Conservation (phyloP, 2,113 vertebrate genomes). For the Seriola dumerili region DNA sequence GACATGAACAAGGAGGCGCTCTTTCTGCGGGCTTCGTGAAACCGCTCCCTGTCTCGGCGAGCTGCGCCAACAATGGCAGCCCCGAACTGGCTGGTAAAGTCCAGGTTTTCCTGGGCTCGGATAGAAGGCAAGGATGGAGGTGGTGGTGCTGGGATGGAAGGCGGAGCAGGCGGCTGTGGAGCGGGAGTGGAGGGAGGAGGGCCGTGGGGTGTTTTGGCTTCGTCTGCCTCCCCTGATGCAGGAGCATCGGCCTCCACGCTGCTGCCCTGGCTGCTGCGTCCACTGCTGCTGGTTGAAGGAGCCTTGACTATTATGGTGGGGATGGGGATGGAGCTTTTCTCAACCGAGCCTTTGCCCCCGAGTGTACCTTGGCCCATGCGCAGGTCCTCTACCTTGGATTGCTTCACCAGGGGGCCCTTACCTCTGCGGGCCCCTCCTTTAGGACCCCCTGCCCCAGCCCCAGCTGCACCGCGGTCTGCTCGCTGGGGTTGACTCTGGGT, state of each 20-base stretch:
- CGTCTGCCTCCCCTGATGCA: constrained; percentile 79
- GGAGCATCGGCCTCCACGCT: constrained; percentile 90
- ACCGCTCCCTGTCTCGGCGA: constrained; percentile 90
- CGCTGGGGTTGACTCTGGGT: constrained; percentile 81
- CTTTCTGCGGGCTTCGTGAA: constrained; percentile 90
- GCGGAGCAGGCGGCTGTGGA: constrained; percentile 87
- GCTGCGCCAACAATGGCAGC: constrained; percentile 93
- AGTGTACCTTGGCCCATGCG: constrained; percentile 79
- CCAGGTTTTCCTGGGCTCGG: constrained; percentile 86
- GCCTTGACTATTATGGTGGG: constrained; percentile 96
- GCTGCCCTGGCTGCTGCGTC: constrained; percentile 94
- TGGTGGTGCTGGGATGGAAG: constrained; percentile 85
- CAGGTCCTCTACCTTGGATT: constrained; percentile 92
- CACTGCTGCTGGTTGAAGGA: constrained; percentile 95
- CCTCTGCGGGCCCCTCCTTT: constrained; percentile 85
- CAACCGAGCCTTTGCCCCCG: constrained; percentile 80
- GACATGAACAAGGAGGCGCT: constrained; percentile 93
- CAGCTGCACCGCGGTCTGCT: constrained; percentile 69
- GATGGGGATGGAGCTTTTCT: constrained; percentile 94
- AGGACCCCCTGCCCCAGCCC: constrained; percentile 76
- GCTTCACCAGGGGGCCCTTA: constrained; percentile 92
- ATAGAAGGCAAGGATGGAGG: constrained; percentile 83
- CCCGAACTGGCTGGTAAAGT: constrained; percentile 94
- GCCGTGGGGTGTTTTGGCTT: constrained; percentile 76
- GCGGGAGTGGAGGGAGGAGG: constrained; percentile 88